phyloP scores from a whole-genome alignment of 1,140 invertebrate genomes.

The Hyles vespertilio region DNA sequence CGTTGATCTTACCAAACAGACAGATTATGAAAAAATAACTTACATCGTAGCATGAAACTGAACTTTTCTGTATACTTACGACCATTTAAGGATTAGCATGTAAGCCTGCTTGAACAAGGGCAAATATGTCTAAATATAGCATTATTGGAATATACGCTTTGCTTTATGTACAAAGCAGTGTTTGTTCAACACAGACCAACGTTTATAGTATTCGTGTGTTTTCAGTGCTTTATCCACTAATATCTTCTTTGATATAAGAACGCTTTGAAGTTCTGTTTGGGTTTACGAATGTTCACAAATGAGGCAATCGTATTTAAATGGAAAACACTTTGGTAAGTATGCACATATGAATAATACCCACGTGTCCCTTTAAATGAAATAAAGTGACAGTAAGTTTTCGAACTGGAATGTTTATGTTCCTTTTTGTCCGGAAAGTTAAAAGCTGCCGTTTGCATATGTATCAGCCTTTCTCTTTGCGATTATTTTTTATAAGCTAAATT shows the following conservation, averaged over 20 bases:
- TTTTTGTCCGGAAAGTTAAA: too few species aligned
- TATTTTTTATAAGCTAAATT: too few species aligned
- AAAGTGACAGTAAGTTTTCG: too few species aligned
- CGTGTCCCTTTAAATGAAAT: not conserved
- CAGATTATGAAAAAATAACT: too few species aligned
- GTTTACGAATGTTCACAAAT: constrained; percentile 13
- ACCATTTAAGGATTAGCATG: too few species aligned
- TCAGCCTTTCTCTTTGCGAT: too few species aligned
- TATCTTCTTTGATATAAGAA: constrained; percentile 18
- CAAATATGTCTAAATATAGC: not conserved
- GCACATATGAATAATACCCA: not conserved
- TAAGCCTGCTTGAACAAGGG: too few species aligned
- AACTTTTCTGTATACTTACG: too few species aligned
- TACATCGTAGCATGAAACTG: too few species aligned
- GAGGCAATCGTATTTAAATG: not conserved
- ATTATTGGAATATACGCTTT: constrained; percentile 15
- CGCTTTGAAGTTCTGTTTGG: constrained; percentile 22
- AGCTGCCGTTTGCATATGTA: too few species aligned
- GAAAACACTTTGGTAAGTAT: not conserved
- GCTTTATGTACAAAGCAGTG: constrained; percentile 17
- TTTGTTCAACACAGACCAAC: constrained; percentile 15
- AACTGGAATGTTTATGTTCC: too few species aligned
- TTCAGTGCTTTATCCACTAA: constrained; percentile 18
- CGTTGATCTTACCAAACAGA: too few species aligned
- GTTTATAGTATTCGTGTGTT: constrained; percentile 19